Evolutionary conservation across 2,797 vertebrate genomes (phyloP), one percentile per base, ranked within the genome.

Genomic region (Emys orbicularis): DNA sequence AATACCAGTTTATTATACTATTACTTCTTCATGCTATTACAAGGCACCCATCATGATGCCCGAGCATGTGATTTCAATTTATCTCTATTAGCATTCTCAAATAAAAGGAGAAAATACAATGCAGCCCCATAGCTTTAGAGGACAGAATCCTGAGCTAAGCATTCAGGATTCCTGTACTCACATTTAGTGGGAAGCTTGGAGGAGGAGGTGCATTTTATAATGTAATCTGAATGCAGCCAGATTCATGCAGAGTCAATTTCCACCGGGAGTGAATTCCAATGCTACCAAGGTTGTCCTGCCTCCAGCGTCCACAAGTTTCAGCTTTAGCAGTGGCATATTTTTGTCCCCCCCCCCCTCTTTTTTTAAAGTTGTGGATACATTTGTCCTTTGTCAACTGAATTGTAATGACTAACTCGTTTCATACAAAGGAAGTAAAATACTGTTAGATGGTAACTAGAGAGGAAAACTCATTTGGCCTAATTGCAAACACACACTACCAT

Each of bases 401-500:
- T 50, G n/a, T 77, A 74, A 80, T 25, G 74, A 52, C 65, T 37
- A 49, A 74, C 59, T 68, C 41, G 41, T 84, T 93, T 87, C 76
- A 93, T 76, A 76, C 84, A 76, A n/a, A 44, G 44, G 79, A 41
- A 83, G 54, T 13, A n/a, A 79, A 84, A 89, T 79, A 77, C 47
- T 19, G 52, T 56, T n/a, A 44, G 61, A 61, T 47, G 50, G 29
- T 29, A 85, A 68, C 41, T 56, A 47, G 47, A 65, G 80, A 84
- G 84, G 85, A 84, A 90, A 87, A 74, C 81, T 87, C 81, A 84
- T 90, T 87, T 81, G 90, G 81, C 49, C 53, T 87, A 81, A 84
- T 81, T 87, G 84, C 61, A 90, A 83, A 68, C 76, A 49, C 79
- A 76, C 53, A 82, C 74, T 80, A 61, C 79, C 53, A 44, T 13